Evolutionary conservation across 2,888 invertebrate genomes (phyloP), one percentile per base, ranked within the genome.

Genomic region (Pterobdella sp.): DNA sequence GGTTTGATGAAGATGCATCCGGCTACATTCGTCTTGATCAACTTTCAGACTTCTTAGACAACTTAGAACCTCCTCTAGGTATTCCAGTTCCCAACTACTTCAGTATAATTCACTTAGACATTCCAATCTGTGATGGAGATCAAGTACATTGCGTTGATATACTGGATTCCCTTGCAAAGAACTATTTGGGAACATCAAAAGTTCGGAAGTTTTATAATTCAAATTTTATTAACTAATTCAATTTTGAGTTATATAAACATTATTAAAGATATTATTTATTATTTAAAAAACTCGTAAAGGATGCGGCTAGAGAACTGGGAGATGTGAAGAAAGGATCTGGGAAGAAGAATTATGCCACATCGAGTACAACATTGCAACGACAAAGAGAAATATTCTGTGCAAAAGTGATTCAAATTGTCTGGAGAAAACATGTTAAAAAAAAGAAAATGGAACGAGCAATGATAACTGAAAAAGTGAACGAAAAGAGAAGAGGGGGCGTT

Each of bases 11-110:
- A 29, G 92, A 95, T 82, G 96, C 96, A 76, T 94, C 95, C 29
- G 74, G 71, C 85, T 97, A 94, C 86, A 95, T 97, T 81, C 89
- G 91, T 78, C 93, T 95, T 86, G 92, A 93, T 82, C 91, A 92
- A 84, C 87, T 97, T 78, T 92, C 72, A 22, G 94, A 95, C 81
- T 95, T 97, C 87, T 87, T 97, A 79, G 94, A 96, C 85, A 93
- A 93, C 79, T 88, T 97, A 77, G 96, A 97, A 84, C 93, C 94
- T 77, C 97, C 96, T 78, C 87, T 97, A 80, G 78, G 94, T 87
- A 94, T 97, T 81, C 94, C 94, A 86, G 94, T 94, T 85, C 96
- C 96, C 79, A 96, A 96, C 86, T 94, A 95, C 87, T 95, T 94
- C 87, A 94, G 95, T 88, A 92, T 97, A 84, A 93, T 96, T 83